Base-by-base conservation (phyloP, 2,797 vertebrate species). In the Synanceia verrucosa region DNA sequence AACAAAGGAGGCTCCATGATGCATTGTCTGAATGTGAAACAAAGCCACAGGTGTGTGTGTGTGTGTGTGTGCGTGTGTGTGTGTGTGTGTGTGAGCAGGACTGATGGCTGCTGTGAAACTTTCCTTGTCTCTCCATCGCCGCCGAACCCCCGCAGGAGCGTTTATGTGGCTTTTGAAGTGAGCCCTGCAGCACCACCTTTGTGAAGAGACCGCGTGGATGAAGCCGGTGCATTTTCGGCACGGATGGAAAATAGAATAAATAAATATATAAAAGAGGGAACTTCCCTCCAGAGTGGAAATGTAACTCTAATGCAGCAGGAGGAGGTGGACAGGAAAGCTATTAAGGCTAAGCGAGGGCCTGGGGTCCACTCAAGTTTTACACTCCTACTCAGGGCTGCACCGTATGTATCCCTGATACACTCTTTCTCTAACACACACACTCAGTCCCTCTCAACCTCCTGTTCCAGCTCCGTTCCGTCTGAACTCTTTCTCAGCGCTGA, bases 311-410 rank as follows among this genome's bases (percentile, higher is more conserved):
- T 91, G 89, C 87, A 87, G 88, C 82, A 85, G 78, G 80, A 89
- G 86, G 82, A 89, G 79, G 80, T 86, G 86, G 87, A 90, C 83
- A 86, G 82, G 72, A 88, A 88, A 89, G 88, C 90, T 91, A 94
- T 94, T 93, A 94, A 89, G 86, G 87, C 84, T 88, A 90, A 91
- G 87, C 79, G 76, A 91, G 92, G 91, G 91, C 92, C 93, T 86
- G 81, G 91, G 92, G 93, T 93, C 88, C 91, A 94, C 92, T 94
- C 91, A 92, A 85, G 87, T 92, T 92, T 92, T 91, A 92, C 91
- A 90, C 88, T 92, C 90, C 86, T 85, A 90, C 89, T 91, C 92
- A 84, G 83, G 75, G 76, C 89, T 86, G 79, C 88, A 81, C 77
- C 36, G 47, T 76, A 73, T 83, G 76, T 81, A 85, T 86, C 68